Evolutionary conservation across 1,140 invertebrate species (phyloP), one percentile per base, ranked within the genome.

Genomic region (Drosophila pallidifrons): DNA sequence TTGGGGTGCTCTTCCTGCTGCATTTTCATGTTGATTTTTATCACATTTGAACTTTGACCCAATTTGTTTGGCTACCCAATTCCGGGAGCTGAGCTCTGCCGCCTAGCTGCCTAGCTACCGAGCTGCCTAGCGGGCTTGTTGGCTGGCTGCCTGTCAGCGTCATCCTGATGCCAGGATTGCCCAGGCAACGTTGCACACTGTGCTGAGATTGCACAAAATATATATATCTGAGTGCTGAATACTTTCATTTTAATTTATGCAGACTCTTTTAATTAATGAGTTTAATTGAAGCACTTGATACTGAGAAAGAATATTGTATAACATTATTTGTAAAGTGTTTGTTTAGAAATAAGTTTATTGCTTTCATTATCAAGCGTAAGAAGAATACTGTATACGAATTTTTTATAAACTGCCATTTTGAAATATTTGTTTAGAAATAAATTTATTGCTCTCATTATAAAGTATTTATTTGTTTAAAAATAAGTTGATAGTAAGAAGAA

Each of bases 41-140:
- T 83, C 75, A 69, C 88, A 85, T 83, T 91, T 91, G 88, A 91
- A 91, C 88, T 91, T 85, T 91, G 88, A 91, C 88, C 88, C 73
- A 91, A 91, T 91, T 91, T 81, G 67, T 66, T 71, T 68, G 67
- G 60, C 61, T 67, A 60, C 70, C 58, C 72, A 71, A 76, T 76
- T 72, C 70, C 70, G 57, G 75, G 58, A 77, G 25, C 49, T 16
- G 47, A 46, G 20, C 58, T 30, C 57, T 45, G 1, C 11, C 20
- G 16, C 20, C 51, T n/a, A 10, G 13, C 8, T 30, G 4, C 25
- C 10, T 13, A n/a, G 2, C 11, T n/a, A 10, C 7, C 35, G 7
- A 3, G 35, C 66, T 58, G 67, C 5, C 54, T 46, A 35, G 47
- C 43, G 5, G 52, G 60, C 57, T 43, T 55, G 47, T n/a, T 30